phyloP scores from a whole-genome alignment of 23 tunicate genomes.

The Diplosoma virens region DNA sequence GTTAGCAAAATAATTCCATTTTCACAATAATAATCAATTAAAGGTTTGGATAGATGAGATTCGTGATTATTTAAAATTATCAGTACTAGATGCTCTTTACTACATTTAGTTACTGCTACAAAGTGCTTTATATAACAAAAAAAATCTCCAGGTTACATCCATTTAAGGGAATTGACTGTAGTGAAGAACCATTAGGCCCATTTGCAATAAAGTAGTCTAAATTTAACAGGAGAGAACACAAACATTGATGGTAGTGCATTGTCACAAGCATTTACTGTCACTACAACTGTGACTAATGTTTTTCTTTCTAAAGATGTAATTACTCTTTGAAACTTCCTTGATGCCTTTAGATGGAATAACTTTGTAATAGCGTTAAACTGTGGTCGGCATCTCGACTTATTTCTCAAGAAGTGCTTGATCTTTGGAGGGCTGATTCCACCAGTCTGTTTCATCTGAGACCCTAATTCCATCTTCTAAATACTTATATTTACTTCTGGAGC shows the following conservation, averaged over 20 bases:
- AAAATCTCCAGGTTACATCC: constrained; percentile 32
- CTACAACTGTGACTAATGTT: constrained; percentile 10
- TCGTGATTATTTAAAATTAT: constrained; percentile 14
- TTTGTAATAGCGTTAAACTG: constrained; percentile 12
- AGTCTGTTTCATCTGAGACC: too few species aligned
- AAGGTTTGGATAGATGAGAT: constrained; percentile 11
- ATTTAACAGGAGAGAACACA: constrained; percentile 13
- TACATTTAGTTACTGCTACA: background rate
- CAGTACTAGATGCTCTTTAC: background rate
- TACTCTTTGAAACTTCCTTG: constrained; percentile 24
- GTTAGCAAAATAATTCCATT: too few species aligned
- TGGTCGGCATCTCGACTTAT: too few species aligned
- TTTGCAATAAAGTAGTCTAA: constrained; percentile 20
- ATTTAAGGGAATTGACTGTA: constrained; percentile 18
- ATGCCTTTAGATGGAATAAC: constrained; percentile 28
- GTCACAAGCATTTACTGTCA: constrained; percentile 32
- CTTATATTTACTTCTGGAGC: too few species aligned
- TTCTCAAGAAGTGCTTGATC: too few species aligned
- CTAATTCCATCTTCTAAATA: too few species aligned
- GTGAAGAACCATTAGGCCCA: constrained; percentile 18
- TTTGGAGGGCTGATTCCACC: too few species aligned
- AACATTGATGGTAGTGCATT: constrained; percentile 32
- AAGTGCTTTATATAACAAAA: constrained; percentile 25
- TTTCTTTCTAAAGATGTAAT: constrained; percentile 36
- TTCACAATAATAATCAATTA: constrained; percentile 18